These are phyloP conservation scores for Hetaerina titia DNA, from an alignment of 2,888 invertebrate genomes.

Conservation along the genomic window DNA sequence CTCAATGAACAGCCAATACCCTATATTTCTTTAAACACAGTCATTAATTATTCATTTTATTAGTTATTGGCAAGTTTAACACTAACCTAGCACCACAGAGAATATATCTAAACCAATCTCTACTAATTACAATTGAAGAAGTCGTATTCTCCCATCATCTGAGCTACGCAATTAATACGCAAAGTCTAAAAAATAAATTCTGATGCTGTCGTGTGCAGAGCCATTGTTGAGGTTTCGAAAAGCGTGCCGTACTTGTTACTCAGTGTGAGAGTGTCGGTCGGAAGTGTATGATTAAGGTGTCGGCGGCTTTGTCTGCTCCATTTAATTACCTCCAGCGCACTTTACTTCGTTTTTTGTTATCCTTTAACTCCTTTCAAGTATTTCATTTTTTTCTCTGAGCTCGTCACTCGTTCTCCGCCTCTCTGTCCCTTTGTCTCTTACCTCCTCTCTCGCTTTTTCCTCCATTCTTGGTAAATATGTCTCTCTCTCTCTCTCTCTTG, in stretches of 20 bases:
- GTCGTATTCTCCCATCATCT: not conserved
- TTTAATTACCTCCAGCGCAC: not conserved
- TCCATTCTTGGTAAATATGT: not conserved
- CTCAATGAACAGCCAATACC: no score
- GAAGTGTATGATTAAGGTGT: constrained; percentile 35
- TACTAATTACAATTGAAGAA: not conserved
- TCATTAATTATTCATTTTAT: not conserved
- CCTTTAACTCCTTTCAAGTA: not conserved
- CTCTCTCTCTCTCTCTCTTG: not conserved
- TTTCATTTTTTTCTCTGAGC: not conserved
- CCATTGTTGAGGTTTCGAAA: constrained; percentile 3
- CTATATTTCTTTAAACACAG: no score
- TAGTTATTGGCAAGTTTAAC: not conserved
- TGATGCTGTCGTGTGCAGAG: not conserved
- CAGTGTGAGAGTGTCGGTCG: not conserved
- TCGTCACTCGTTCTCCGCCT: not conserved
- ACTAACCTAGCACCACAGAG: not conserved
- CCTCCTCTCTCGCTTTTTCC: not conserved
- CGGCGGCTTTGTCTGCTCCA: constrained; percentile 3
- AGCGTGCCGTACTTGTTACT: not conserved
- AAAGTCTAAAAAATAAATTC: not conserved
- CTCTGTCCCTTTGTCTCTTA: not conserved
- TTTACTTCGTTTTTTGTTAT: not conserved
- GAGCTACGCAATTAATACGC: not conserved
- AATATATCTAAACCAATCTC: not conserved